phyloP scores from a whole-genome alignment of 2,113 vertebrate genomes.

The Albula glossodonta region DNA sequence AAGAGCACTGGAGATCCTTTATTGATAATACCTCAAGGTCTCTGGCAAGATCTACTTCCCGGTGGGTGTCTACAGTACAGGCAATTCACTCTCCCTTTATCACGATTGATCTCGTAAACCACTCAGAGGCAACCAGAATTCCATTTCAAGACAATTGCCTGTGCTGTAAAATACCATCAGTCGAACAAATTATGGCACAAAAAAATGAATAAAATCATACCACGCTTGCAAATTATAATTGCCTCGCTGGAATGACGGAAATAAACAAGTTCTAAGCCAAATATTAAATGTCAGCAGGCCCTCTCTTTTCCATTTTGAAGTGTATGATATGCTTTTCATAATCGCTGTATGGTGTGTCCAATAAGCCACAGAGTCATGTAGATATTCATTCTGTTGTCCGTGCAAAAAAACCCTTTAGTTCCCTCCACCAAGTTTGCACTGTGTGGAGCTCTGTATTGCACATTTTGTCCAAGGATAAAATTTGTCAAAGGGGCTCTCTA shows the following conservation, averaged over 20 bases:
- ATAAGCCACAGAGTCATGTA: background rate
- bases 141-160: background rate
- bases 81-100: slow-evolving; percentile 10
- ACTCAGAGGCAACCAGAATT: background rate
- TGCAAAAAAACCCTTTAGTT: background rate
- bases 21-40: slow-evolving; percentile 24
- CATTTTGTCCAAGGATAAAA: slow-evolving; percentile 9
- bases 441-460: slow-evolving; percentile 8
- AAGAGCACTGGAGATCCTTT: slow-evolving; percentile 24
- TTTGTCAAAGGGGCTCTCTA: background rate
- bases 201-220: background rate
- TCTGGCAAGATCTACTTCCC: slow-evolving; percentile 18
- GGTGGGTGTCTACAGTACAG: background rate
- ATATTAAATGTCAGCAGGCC: background rate
- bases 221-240: background rate
- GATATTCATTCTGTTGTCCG: background rate
- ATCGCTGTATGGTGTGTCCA: background rate
- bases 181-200: background rate
- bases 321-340: background rate
- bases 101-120: slow-evolving; percentile 15
- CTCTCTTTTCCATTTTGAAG: background rate
- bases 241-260: background rate
- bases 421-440: background rate
- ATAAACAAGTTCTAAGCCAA: background rate
- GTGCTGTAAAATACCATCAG: background rate